phyloP scores from a whole-genome alignment of 2,113 vertebrate genomes.

The Myiopsitta monachus region DNA sequence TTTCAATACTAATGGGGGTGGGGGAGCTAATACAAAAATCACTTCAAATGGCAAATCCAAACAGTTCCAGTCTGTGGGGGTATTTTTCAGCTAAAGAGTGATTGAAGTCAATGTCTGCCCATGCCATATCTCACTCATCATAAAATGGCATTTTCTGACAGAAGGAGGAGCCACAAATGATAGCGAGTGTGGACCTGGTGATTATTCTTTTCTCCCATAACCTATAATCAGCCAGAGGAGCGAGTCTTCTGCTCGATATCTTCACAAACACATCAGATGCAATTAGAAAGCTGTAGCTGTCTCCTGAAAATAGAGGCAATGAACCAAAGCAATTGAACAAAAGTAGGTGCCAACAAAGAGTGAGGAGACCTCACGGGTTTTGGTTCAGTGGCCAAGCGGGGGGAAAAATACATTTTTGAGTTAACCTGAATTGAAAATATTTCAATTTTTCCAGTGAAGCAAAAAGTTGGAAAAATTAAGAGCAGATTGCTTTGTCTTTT shows the following conservation, averaged over 20 bases:
- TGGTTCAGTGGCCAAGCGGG: slow-evolving; percentile 29
- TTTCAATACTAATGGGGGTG: neutral
- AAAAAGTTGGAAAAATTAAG: slow-evolving; percentile 32
- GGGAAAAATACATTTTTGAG: neutral
- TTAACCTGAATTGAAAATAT: slow-evolving; percentile 33
- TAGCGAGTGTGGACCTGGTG: neutral
- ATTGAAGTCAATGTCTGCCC: slow-evolving; percentile 13
- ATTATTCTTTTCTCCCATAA: neutral
- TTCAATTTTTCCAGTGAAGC: slow-evolving; percentile 51
- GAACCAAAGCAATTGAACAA: slow-evolving; percentile 16
- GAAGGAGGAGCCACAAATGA: slow-evolving; percentile 1
- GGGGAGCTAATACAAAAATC: neutral
- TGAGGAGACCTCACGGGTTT: neutral
- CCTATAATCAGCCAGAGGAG: neutral
- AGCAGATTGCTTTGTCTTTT: slow-evolving; percentile 1
- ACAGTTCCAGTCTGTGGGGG: neutral
- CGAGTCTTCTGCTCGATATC: neutral
- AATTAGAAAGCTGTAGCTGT: slow-evolving; percentile 1
- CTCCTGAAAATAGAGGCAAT: neutral
- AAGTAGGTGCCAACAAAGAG: neutral
- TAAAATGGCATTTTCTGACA: slow-evolving; percentile 30
- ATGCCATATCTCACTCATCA: slow-evolving; percentile 18
- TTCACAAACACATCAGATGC: neutral
- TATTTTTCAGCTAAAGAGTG: neutral
- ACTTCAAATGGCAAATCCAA: slow-evolving; percentile 33